Evolutionary conservation across 2,888 invertebrate species (phyloP), one percentile per base, ranked within the genome.

Genomic region (Orthosia incerta): DNA sequence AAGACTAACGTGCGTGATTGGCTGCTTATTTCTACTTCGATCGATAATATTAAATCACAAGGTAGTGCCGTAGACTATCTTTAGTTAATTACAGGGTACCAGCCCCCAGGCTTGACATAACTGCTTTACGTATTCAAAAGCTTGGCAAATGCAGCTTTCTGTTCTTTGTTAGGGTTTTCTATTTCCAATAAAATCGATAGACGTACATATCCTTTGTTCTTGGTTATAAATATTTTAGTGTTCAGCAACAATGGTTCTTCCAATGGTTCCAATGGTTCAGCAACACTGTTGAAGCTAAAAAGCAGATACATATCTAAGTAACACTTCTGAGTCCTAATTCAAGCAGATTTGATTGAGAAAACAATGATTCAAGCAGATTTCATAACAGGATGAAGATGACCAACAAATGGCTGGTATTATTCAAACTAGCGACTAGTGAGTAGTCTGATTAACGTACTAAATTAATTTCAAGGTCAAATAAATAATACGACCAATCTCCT

Each of bases 111-210:
- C 39, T 53, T 63, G 11, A 31, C 23, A 53, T 4, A 46, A 57
- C 0, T 15, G 9, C 31, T 64, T 77, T 67, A 56, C 26, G 48
- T 71, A 80, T 65, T 70, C 18, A 77, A 48, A 57, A 48, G 51
- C 55, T 73, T 20, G 55, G 16, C n/a, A 51, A 20, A 48, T 62
- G 79, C 74, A 64, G n/a, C 2, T 45, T 20, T 26, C n/a, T 48
- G 59, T 61, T 26, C 26, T 48, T 72, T 72, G 51, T 51, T 23
- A 16, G 0, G 4, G 13, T 20, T 71, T 68, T 50, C 20, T n/a
- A 56, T 61, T 72, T 63, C 39, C 48, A 23, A 51, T 23, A 23
- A 57, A 77, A 70, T 61, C 71, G 46, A 71, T 63, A 1, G 5
- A 18, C 2, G 12, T 55, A n/a, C 5, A 3, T 64, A 59, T 65